Conservation (phyloP, 2,797 vertebrate genomes). For the Malacoctenus gilli region DNA sequence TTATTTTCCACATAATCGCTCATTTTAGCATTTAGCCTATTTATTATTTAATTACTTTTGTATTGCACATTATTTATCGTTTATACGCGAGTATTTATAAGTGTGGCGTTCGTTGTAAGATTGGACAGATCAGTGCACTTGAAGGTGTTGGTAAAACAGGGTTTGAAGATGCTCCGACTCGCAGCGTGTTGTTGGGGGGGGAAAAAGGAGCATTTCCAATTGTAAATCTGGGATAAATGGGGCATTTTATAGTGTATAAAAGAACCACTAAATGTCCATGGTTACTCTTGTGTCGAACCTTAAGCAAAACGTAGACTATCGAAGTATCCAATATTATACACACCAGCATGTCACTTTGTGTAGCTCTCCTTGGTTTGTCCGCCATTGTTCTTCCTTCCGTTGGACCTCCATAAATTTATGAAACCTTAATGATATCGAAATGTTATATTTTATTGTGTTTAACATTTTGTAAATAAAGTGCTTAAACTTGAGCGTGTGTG, state of each 20-base stretch:
- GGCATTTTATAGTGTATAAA: constrained; percentile 75
- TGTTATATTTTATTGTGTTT: constrained; percentile 91
- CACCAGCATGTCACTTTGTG: constrained; percentile 83
- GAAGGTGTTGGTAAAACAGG: constrained; percentile 79
- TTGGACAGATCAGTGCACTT: constrained; percentile 86
- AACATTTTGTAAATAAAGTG: constrained; percentile 91
- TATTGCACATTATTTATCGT: constrained; percentile 99
- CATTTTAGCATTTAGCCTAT: constrained; percentile 85
- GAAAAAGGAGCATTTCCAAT: constrained; percentile 68
- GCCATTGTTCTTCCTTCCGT: constrained; percentile 79
- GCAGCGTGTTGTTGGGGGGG: constrained; percentile 74
- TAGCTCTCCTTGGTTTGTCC: constrained; percentile 71
- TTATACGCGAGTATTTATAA: constrained; percentile 95
- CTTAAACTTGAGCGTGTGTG: constrained; percentile 75
- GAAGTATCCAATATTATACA: constrained; percentile 80
- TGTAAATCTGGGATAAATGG: constrained; percentile 78
- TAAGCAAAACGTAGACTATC: constrained; percentile 82
- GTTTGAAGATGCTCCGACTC: constrained; percentile 84
- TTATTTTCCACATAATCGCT: constrained; percentile 84
- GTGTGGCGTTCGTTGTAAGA: constrained; percentile 88
- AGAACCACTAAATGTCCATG: constrained; percentile 76
- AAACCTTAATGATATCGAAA: constrained; percentile 86
- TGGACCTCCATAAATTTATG: constrained; percentile 82
- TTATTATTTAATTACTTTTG: constrained; percentile 96
- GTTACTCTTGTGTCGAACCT: constrained; percentile 77